phyloP scores from a whole-genome alignment of 2,797 vertebrate genomes.

The Sebastes iracundus region DNA sequence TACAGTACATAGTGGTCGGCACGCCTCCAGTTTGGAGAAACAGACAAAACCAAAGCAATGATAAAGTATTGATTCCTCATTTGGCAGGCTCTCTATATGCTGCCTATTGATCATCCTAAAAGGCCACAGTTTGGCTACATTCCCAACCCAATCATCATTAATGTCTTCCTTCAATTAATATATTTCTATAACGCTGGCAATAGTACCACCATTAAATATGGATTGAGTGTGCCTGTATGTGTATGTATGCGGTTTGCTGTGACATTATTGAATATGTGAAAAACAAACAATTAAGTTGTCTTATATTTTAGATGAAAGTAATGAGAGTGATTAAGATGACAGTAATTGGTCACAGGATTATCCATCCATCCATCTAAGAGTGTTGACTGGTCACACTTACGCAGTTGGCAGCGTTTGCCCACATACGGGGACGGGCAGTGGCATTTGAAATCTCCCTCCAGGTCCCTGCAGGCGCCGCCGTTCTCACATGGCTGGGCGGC shows the following conservation, averaged over 20 bases:
- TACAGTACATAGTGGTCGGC: too few relatives aligned
- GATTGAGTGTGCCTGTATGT: not conserved
- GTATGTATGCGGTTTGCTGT: not conserved
- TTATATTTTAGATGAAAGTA: not conserved
- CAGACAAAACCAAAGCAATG: too few relatives aligned
- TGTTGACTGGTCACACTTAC: conserved; percentile 73
- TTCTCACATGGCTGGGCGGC: conserved; percentile 84
- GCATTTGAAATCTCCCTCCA: conserved; percentile 85
- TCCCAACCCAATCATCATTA: conserved; percentile 19
- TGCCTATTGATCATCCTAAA: conserved; percentile 36
- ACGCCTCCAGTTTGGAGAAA: too few relatives aligned
- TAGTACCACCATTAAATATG: not conserved
- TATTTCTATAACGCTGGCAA: not conserved
- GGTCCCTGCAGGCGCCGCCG: conserved; percentile 84
- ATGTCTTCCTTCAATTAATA: conserved; percentile 1
- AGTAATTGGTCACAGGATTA: not conserved
- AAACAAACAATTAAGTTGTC: not conserved
- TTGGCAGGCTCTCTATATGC: not conserved
- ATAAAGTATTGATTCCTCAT: conserved; percentile 41
- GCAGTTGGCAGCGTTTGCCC: conserved; percentile 85
- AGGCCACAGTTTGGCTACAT: conserved; percentile 9
- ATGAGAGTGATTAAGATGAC: too few relatives aligned
- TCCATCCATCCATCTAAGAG: not conserved
- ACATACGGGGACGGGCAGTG: conserved; percentile 88
- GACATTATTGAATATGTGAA: not conserved